Conservation (phyloP, 1,140 invertebrate genomes). For the Caerostris extrusa region DNA sequence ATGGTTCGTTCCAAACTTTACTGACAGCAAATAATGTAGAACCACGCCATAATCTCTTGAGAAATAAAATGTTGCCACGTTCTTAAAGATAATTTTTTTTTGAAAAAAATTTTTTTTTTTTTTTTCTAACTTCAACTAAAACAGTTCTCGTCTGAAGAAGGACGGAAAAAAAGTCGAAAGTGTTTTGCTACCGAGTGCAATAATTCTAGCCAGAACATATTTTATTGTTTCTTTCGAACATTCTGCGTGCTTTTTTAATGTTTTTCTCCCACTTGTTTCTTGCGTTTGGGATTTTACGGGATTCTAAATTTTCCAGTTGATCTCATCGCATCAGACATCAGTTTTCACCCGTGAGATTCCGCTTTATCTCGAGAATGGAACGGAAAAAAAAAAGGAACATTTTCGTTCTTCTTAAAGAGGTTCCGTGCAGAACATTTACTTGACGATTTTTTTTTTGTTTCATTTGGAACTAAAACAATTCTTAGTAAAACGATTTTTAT, state of each 20-base stretch:
- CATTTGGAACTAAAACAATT: not conserved
- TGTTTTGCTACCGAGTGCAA: not conserved
- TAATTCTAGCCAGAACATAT: constrained; percentile 10
- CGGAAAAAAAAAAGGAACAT: too few species aligned
- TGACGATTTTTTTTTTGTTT: not conserved
- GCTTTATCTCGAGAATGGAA: not conserved
- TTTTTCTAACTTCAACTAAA: not conserved
- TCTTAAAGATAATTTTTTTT: not conserved
- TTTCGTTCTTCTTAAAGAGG: not conserved
- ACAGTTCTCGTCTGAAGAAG: not conserved
- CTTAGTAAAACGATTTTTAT: not conserved
- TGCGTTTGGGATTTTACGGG: constrained; percentile 9
- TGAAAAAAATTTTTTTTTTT: too few species aligned
- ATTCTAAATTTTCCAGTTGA: constrained; percentile 26
- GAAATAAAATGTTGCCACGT: not conserved
- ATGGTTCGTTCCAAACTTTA: not conserved
- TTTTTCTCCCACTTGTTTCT: not conserved
- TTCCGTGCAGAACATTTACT: constrained; percentile 18
- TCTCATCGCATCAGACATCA: constrained; percentile 22
- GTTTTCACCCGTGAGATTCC: not conserved
- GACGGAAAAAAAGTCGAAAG: not conserved
- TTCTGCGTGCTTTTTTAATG: constrained; percentile 6
- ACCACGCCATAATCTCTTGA: not conserved
- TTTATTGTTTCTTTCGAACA: not conserved
- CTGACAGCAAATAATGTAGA: not conserved